Base-by-base conservation (phyloP, 2,113 vertebrate species). In the Saccopteryx leptura region DNA sequence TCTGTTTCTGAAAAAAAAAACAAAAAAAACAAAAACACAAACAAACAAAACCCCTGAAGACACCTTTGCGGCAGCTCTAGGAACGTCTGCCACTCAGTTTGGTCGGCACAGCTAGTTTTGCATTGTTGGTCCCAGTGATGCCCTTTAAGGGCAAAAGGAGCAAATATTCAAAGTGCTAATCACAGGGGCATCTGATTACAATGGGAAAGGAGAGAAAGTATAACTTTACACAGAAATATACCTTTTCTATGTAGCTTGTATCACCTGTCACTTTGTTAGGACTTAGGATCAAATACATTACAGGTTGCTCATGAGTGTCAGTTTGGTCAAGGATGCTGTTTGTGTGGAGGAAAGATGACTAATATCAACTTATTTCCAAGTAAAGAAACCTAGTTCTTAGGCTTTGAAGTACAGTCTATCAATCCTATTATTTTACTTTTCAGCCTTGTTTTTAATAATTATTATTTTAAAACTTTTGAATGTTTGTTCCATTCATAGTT, bases 351-450 rank as follows among this genome's bases (percentile, higher is more conserved):
- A 85, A 61, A 76, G 28, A 23, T n/a, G 86, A 24, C 11, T 71
- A 17, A 50, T 21, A 58, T 17, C 21, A 81, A 28, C 39, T 46
- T 72, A 68, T 58, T 39, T 26, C 31, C 28, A 87, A 63, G 18
- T 89, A 46, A 5, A 88, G 65, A 88, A 69, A 11, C 54, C 46
- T 48, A 50, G 10, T 33, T 58, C 46, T 72, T 80, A 75, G 84
- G 18, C 24, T 56, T 83, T 91, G 58, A 15, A 50, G 21, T 93
- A 78, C 10, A 50, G 19, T 28, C 65, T 85, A 76, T 21, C 83
- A 54, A 81, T 60, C 26, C 56, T 92, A 52, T 81, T 85, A 80
- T 92, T 88, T 91, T 91, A 71, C 10, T 31, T 52, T 31, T 68
- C 52, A 60, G 26, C 21, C 21, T 66, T 52, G 13, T 17, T 92